phyloP scores from a whole-genome alignment of 2,888 invertebrate genomes.

The Lepidochitona cinerea region DNA sequence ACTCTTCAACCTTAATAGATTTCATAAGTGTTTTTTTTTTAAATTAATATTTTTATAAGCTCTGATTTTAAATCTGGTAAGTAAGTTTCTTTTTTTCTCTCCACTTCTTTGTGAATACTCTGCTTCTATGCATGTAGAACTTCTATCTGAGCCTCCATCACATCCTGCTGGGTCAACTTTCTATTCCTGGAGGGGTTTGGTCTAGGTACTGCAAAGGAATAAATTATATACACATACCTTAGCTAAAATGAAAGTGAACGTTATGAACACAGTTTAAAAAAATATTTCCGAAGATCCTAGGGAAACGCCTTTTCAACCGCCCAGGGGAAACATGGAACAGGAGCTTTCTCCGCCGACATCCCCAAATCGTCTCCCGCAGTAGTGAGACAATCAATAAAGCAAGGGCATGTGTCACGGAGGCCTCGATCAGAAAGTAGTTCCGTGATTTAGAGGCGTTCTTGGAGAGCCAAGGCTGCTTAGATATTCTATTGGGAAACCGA shows the following conservation, averaged over 20 bases:
- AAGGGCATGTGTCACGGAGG: conserved; percentile 12
- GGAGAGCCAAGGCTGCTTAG: conserved; percentile 7
- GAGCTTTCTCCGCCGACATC: conserved; percentile 11
- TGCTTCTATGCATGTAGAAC: too few species aligned
- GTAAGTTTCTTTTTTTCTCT: too few species aligned
- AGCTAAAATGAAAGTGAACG: neutral
- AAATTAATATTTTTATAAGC: too few species aligned
- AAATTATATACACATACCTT: too few species aligned
- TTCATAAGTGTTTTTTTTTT: too few species aligned
- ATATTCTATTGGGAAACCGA: conserved; percentile 1
- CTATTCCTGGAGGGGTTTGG: too few species aligned
- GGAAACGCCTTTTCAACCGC: conserved; percentile 18
- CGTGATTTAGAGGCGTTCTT: conserved; percentile 3
- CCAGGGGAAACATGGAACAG: conserved; percentile 24
- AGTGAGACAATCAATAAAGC: conserved; percentile 14
- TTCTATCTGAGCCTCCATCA: too few species aligned
- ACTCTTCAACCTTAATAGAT: too few species aligned
- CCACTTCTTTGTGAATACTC: too few species aligned
- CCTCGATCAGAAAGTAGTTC: conserved; percentile 18
- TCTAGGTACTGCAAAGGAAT: too few species aligned
- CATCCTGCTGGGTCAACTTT: too few species aligned
- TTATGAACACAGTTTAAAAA: conserved; percentile 9
- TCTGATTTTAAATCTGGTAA: too few species aligned
- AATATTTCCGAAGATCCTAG: conserved; percentile 9
- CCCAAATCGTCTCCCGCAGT: neutral